phyloP scores from a whole-genome alignment of 2,113 vertebrate species.

The Nesoenas mayeri region DNA sequence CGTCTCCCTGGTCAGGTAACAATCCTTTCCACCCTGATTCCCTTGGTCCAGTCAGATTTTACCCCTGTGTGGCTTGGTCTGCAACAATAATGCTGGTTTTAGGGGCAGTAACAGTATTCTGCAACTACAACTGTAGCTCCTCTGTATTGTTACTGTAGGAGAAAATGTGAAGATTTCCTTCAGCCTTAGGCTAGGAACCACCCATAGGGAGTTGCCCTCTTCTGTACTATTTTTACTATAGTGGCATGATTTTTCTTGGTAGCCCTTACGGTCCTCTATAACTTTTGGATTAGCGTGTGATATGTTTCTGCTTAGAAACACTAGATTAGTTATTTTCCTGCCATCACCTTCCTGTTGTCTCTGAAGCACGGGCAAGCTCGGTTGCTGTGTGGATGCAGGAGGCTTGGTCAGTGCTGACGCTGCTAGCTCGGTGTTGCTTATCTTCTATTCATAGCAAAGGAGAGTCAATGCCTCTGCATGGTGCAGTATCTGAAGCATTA shows the following conservation, averaged over 20 bases:
- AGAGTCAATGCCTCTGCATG: background rate
- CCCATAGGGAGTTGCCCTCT: slow-evolving; percentile 9
- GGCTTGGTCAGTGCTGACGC: background rate
- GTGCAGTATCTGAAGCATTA: background rate
- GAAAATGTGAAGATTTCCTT: background rate
- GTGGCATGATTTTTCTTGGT: background rate
- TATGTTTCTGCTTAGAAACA: background rate
- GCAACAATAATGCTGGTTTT: background rate
- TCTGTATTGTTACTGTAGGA: background rate
- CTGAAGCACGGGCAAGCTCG: background rate
- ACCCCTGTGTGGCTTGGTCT: accelerated
- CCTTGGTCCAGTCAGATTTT: background rate
- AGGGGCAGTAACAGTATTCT: background rate
- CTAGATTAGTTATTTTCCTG: background rate
- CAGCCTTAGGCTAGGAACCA: background rate
- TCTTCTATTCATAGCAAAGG: background rate
- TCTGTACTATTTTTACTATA: slow-evolving; percentile 31
- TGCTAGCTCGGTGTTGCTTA: background rate
- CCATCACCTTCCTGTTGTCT: background rate
- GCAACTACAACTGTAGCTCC: background rate
- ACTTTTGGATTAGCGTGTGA: background rate
- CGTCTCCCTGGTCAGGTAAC: background rate
- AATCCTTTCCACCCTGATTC: background rate
- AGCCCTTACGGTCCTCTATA: background rate
- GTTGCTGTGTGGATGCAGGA: background rate